These are phyloP conservation scores for Chloroceryle inda DNA, from an alignment of 2,797 vertebrate species.

Conservation along the genomic window DNA sequence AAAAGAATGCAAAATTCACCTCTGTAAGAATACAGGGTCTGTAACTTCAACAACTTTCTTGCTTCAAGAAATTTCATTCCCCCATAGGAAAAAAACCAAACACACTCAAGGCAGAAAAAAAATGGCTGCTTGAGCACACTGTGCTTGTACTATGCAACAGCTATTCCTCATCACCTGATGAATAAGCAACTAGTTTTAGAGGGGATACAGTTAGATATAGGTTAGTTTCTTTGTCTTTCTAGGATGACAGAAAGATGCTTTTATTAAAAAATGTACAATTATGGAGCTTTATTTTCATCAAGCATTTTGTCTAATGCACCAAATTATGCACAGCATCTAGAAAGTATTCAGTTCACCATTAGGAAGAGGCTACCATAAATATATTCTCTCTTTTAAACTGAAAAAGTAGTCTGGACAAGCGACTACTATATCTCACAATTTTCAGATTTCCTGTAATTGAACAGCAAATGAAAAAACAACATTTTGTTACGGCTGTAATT, in stretches of 20 bases:
- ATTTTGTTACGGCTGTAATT: not conserved
- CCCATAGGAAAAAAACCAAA: not conserved
- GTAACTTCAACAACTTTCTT: not conserved
- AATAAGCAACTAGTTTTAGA: not conserved
- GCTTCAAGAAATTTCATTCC: not conserved
- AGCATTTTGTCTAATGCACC: not conserved
- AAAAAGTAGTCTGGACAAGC: not conserved
- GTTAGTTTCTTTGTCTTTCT: not conserved
- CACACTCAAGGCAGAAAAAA: not conserved
- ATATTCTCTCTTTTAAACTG: not conserved
- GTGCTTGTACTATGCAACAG: not conserved
- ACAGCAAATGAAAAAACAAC: not conserved
- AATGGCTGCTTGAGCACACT: not conserved
- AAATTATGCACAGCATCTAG: not conserved
- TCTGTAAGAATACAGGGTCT: not conserved
- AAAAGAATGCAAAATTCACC: not conserved
- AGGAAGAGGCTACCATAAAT: not conserved
- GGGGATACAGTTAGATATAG: not conserved
- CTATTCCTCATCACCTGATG: not conserved
- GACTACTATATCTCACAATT: not conserved
- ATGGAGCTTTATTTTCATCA: not conserved
- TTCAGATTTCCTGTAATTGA: not conserved
- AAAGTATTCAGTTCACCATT: not conserved
- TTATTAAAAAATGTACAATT: not conserved
- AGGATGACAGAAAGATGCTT: not conserved